Conservation (phyloP, 2,888 invertebrate species). For the Oligia fasciuncula region DNA sequence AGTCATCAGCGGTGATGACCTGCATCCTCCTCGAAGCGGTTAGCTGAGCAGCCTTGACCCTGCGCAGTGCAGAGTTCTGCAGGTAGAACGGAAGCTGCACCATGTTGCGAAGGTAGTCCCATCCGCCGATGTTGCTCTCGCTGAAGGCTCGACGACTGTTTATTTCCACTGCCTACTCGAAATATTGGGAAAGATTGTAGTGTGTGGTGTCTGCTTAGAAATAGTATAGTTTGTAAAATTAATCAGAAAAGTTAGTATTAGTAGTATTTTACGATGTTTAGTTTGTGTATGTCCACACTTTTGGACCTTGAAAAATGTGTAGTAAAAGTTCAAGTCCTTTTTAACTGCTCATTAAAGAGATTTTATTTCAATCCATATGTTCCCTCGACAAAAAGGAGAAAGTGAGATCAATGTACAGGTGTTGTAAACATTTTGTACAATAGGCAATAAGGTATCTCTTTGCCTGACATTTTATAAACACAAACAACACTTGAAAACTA, state of each 20-base stretch:
- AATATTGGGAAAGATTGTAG: slow-evolving; percentile 25
- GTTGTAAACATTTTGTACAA: slow-evolving; percentile 32
- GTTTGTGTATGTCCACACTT: background rate
- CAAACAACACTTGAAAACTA: slow-evolving; percentile 53
- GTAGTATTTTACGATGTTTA: background rate
- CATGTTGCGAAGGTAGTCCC: slow-evolving; percentile 98
- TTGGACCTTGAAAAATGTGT: background rate
- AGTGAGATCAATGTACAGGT: background rate
- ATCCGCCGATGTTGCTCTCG: slow-evolving; percentile 98
- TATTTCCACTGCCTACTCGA: slow-evolving; percentile 94
- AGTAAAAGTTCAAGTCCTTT: background rate
- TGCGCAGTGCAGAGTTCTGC: slow-evolving; percentile 98
- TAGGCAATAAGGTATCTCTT: slow-evolving; percentile 14
- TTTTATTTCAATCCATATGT: background rate
- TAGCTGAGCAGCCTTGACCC: slow-evolving; percentile 96
- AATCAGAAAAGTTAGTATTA: background rate
- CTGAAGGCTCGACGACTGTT: slow-evolving; percentile 96
- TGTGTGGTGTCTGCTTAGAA: slow-evolving; percentile 3
- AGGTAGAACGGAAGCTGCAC: slow-evolving; percentile 99
- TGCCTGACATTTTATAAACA: slow-evolving; percentile 30
- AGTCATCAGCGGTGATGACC: slow-evolving; percentile 89
- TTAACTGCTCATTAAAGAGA: background rate
- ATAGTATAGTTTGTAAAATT: background rate
- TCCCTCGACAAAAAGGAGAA: background rate
- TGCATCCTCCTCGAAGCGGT: slow-evolving; percentile 91